Evolutionary conservation across 2,888 invertebrate genomes (phyloP).

Genomic region (Drymonia ruficornis): DNA sequence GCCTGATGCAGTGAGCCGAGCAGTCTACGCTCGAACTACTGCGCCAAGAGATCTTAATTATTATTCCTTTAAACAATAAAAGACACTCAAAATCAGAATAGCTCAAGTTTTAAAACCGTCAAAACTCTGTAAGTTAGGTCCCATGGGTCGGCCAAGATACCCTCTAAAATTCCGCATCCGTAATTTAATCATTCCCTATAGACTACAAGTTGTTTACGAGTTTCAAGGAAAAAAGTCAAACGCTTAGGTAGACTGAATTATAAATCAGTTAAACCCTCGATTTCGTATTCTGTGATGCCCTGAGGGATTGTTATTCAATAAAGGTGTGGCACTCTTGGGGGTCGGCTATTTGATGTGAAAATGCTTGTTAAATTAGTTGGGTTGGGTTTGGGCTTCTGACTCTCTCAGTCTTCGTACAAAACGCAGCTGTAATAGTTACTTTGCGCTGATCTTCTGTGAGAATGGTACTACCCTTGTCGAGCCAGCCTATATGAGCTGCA

Average conservation of each 20-base stretch:
- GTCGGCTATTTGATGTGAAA: background rate
- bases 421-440: too few species aligned
- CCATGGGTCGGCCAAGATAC: slow-evolving; percentile 4
- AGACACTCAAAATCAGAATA: background rate
- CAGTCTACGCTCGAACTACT: too few species aligned
- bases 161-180: slow-evolving; percentile 6
- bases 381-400: too few species aligned
- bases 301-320: slow-evolving; percentile 37
- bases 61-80: background rate
- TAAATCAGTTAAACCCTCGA: slow-evolving; percentile 1
- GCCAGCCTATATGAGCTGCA: too few species aligned
- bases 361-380: background rate
- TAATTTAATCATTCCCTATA: slow-evolving; percentile 3
- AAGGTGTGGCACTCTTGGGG: slow-evolving; percentile 9
- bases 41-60: too few species aligned
- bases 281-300: slow-evolving; percentile 11
- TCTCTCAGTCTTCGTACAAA: too few species aligned
- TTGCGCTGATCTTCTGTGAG: too few species aligned
- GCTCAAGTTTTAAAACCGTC: background rate
- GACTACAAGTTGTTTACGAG: slow-evolving; percentile 32
- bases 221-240: slow-evolving; percentile 21
- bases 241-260: slow-evolving; percentile 21
- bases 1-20: too few species aligned
- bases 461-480: too few species aligned
- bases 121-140: background rate